These are phyloP conservation scores for Pantherophis alleghaniensis DNA, from an alignment of 2,797 vertebrate genomes.

Conservation along the genomic window DNA sequence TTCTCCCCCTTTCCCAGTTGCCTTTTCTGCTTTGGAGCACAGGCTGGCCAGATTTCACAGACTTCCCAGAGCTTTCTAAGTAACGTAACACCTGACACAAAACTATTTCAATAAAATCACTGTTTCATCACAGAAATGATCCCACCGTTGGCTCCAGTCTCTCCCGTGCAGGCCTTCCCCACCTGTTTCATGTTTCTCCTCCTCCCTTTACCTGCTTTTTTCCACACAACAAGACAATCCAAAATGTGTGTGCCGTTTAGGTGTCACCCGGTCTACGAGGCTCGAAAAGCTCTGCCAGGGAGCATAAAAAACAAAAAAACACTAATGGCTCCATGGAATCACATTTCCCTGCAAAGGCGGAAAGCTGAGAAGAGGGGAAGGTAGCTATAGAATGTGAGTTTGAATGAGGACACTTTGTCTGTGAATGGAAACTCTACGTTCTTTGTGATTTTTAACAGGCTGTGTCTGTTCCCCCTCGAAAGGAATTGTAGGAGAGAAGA, in stretches of 20 bases:
- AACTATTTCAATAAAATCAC: conserved; percentile 73
- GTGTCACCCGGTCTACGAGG: conserved; percentile 85
- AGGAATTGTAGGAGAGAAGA: conserved; percentile 80
- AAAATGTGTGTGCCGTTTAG: conserved; percentile 85
- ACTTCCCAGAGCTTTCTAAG: conserved; percentile 73
- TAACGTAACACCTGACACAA: conserved; percentile 76
- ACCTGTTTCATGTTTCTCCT: conserved; percentile 89
- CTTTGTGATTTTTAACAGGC: conserved; percentile 98
- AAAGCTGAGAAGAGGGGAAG: conserved; percentile 86
- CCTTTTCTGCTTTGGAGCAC: conserved; percentile 34
- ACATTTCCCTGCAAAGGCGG: conserved; percentile 78
- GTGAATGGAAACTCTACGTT: conserved; percentile 91
- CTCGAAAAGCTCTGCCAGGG: conserved; percentile 83
- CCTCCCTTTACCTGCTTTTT: conserved; percentile 80
- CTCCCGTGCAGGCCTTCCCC: conserved; percentile 77
- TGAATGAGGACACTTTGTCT: conserved; percentile 97
- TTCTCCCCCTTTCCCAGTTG: neutral
- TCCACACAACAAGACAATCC: conserved; percentile 88
- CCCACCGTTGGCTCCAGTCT: conserved; percentile 69
- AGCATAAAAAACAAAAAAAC: conserved; percentile 73
- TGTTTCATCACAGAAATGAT: conserved; percentile 66
- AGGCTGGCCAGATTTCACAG: conserved; percentile 59
- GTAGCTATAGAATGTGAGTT: conserved; percentile 84
- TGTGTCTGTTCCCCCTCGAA: conserved; percentile 90
- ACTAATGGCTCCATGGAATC: conserved; percentile 79